These are phyloP conservation scores for Solea senegalensis DNA, from an alignment of 2,113 vertebrate genomes.

Conservation along the genomic window DNA sequence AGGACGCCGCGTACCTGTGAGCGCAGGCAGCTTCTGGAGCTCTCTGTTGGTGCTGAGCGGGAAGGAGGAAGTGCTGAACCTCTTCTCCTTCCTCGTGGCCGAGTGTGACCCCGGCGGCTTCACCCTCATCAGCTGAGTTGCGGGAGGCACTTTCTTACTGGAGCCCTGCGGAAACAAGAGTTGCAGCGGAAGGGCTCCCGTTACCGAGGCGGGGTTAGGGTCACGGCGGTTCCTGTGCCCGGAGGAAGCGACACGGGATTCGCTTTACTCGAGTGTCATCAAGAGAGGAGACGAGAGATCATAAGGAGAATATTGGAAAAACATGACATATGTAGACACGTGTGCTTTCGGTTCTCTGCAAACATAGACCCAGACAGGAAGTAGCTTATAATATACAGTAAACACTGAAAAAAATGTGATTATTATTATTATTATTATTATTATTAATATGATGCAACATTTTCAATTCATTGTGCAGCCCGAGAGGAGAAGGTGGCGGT, in stretches of 20 bases:
- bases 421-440: too few relatives aligned
- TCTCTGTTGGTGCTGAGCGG: conserved; percentile 90
- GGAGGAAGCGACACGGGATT: conserved; percentile 51
- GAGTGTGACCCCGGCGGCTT: conserved; percentile 87
- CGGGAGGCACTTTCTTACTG: conserved; percentile 85
- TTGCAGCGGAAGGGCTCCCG: conserved; percentile 53
- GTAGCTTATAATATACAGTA: too few relatives aligned
- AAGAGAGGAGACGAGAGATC: neutral
- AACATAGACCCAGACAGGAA: too few relatives aligned
- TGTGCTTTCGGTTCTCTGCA: neutral
- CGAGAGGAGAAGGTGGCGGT: conserved; percentile 7
- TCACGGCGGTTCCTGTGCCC: conserved; percentile 43
- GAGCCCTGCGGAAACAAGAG: conserved; percentile 81
- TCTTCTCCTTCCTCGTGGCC: conserved; percentile 87
- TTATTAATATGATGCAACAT: too few relatives aligned
- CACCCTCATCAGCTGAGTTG: conserved; percentile 86
- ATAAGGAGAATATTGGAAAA: neutral
- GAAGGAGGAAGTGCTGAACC: conserved; percentile 90
- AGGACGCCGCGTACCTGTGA: conserved; percentile 85
- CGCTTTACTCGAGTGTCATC: conserved; percentile 32
- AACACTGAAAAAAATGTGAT: neutral
- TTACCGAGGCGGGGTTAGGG: conserved; percentile 52
- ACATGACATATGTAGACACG: neutral
- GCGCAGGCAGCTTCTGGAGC: conserved; percentile 87
- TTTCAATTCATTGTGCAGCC: too few relatives aligned